Evolutionary conservation across 1,140 invertebrate genomes (phyloP), one percentile per base, ranked within the genome.

Genomic region (Venustaconcha ellipsiformis): DNA sequence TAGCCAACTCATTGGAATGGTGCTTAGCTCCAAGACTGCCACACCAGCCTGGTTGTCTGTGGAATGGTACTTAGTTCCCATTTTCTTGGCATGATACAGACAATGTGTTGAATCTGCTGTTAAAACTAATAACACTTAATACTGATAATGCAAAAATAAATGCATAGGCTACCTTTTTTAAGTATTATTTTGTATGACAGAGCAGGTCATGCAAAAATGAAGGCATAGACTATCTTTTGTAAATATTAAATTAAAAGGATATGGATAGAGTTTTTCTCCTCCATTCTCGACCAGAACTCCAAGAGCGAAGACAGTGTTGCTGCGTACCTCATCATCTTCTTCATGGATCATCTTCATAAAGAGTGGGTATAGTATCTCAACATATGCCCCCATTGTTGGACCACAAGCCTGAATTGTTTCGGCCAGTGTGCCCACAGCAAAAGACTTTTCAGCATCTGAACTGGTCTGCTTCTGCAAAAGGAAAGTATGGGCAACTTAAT

Each of bases 271-370:
- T n/a, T 87, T 81, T 67, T 93, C 92, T 84, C 92, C 93, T 62
- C 92, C 92, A 86, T 93, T 89, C 26, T 85, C 86, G 56, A 92
- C 92, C 63, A 95, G 90, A 84, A 96, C 94, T 15, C 95, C 95
- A 37, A 96, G 88, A 37, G 93, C 94, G 89, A 92, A 96, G 59
- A 94, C 93, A 0, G 93, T 91, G 89, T 96, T 96, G 83, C 94
- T 95, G 30, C 95, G 91, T 3, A 95, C 93, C 88, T 95, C 93
- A 48, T 92, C 92, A 80, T 93, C 92, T 5, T 91, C 75, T 88
- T 96, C 94, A 18, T 77, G 90, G 0, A 92, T 90, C 20, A 92
- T 91, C 71, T 87, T 90, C 18, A 94, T 88, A 76, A 95, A 92
- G 26, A 93, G 79, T 15, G 94, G 92, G 63, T 94, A 91, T 59